Evolutionary conservation across 2,797 vertebrate species (phyloP).

Genomic region (Characodon lateralis): DNA sequence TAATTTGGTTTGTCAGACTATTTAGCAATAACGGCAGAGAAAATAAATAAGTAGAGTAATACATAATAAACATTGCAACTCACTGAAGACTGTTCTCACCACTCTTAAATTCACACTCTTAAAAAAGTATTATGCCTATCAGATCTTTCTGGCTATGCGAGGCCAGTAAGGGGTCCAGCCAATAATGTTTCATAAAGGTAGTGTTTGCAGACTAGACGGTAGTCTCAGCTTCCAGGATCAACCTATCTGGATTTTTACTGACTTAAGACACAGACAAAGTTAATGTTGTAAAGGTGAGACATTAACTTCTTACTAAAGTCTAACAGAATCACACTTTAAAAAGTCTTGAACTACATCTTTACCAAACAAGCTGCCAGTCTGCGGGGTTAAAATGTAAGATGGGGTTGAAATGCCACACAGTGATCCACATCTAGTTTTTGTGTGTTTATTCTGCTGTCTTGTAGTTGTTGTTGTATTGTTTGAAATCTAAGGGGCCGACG

Average conservation of each 20-base stretch:
- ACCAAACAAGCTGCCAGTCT: slow-evolving; percentile 63
- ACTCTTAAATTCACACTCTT: not conserved
- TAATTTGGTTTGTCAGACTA: not conserved
- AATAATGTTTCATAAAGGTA: not conserved
- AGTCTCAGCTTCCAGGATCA: not conserved
- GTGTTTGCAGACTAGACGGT: not conserved
- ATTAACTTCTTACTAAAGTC: not conserved
- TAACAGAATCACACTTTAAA: not conserved
- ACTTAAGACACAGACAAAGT: not conserved
- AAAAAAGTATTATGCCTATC: not conserved
- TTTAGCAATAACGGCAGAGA: not conserved
- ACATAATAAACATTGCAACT: not conserved
- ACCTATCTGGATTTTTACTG: not conserved
- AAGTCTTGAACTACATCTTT: not conserved
- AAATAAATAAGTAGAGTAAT: not conserved
- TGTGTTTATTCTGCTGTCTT: slow-evolving; percentile 76
- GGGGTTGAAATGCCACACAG: slow-evolving; percentile 52
- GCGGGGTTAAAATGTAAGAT: slow-evolving; percentile 54
- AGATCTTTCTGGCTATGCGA: not conserved
- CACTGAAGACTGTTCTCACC: not conserved
- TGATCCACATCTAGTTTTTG: slow-evolving; percentile 56
- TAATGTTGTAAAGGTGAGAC: not conserved
- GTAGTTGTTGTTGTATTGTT: slow-evolving; percentile 77
- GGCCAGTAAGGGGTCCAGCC: not conserved
- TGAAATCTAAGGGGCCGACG: slow-evolving; percentile 60